Percentiles rank a stretch among this genome's conserved stretches.
phyloP scores from a whole-genome alignment of 2,888 invertebrate species.

The Spodoptera littoralis region DNA sequence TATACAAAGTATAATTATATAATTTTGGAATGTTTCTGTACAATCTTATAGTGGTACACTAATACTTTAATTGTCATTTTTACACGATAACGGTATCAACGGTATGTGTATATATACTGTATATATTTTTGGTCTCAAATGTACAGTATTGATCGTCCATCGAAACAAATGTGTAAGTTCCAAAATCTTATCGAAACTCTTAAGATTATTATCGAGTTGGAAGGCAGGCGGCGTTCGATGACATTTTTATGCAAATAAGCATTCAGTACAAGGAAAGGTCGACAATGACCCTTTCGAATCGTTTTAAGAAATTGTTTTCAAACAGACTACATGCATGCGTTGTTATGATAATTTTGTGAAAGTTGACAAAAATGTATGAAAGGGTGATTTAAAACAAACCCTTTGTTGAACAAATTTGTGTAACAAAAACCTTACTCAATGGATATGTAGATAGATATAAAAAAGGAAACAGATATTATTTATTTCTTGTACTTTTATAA shows the following conservation, averaged over 20 bases:
- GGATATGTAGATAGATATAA: not conserved
- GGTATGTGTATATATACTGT: too few species aligned
- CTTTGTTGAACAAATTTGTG: conserved; percentile 32
- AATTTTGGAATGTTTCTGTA: too few species aligned
- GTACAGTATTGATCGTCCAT: conserved; percentile 1
- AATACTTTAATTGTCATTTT: too few species aligned
- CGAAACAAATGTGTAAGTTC: conserved; percentile 34
- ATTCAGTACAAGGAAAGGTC: conserved; percentile 60
- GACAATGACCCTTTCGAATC: conserved; percentile 73
- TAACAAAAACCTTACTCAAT: conserved; percentile 29
- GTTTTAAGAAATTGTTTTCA: conserved; percentile 71
- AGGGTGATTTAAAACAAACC: conserved; percentile 38
- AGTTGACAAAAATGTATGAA: conserved; percentile 61
- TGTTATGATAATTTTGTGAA: conserved; percentile 83
- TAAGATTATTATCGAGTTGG: conserved; percentile 57
- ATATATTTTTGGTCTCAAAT: too few species aligned
- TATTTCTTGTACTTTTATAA: too few species aligned
- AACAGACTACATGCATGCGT: conserved; percentile 59
- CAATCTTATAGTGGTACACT: too few species aligned
- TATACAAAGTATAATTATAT: too few species aligned
- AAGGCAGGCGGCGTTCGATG: conserved; percentile 59
- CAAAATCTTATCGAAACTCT: conserved; percentile 55
- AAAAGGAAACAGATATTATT: too few species aligned
- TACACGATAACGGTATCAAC: too few species aligned
- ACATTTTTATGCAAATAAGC: conserved; percentile 77